Evolutionary conservation across 2,797 vertebrate species (phyloP).

Genomic region (Pipistrellus nathusii): DNA sequence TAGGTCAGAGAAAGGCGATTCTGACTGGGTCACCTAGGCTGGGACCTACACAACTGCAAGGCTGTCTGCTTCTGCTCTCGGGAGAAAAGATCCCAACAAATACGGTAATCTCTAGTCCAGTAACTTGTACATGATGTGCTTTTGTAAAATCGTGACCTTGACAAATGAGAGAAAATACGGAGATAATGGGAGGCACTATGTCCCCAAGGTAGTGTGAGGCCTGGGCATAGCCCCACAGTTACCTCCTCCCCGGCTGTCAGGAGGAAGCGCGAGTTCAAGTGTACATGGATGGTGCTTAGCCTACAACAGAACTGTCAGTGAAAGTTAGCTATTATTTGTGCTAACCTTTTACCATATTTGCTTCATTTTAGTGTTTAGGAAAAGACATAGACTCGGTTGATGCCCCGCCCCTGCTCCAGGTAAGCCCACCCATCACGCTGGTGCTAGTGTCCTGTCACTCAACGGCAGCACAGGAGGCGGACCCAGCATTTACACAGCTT

Average conservation of each 20-base stretch:
- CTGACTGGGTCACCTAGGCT: background rate
- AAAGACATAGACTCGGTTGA: background rate
- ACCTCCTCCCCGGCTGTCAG: background rate
- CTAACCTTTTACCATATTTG: background rate
- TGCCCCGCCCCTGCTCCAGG: background rate
- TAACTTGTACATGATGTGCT: no score
- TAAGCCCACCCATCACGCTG: background rate
- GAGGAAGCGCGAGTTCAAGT: background rate
- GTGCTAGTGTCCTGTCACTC: fast-evolving
- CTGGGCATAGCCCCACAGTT: background rate
- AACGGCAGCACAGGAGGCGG: fast-evolving
- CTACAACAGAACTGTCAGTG: background rate
- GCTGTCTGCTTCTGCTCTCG: background rate
- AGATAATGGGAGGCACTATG: fast-evolving
- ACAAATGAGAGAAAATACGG: background rate
- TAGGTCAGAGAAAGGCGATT: background rate
- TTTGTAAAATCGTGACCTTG: background rate
- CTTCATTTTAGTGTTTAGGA: background rate
- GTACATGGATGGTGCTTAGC: background rate
- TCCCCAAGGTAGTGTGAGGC: background rate
- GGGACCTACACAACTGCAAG: background rate
- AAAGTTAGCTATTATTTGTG: background rate
- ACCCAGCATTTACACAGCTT: no score
- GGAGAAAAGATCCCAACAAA: no score
- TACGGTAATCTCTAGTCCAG: fast-evolving